Percentiles rank a stretch among this genome's conserved stretches.
phyloP scores from a whole-genome alignment of 1,140 invertebrate species.

The Berghia stephanieae region DNA sequence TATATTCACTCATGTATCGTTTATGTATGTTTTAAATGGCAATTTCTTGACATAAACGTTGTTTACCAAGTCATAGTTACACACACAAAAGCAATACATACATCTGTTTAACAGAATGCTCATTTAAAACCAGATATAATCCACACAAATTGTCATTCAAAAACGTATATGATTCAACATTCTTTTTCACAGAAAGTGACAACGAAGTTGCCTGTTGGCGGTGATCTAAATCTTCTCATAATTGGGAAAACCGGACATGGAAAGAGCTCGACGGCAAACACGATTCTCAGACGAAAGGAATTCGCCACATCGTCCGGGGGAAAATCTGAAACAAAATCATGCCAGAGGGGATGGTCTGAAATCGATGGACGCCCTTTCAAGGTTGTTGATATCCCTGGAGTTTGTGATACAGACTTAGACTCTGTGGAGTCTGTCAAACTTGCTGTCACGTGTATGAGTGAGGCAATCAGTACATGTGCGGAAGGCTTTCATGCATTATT shows the following conservation, averaged over 20 bases:
- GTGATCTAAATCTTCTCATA: too few species aligned
- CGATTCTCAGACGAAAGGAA: not conserved
- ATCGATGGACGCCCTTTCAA: not conserved
- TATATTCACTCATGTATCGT: too few species aligned
- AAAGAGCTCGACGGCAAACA: slow-evolving; percentile 16
- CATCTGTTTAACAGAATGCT: too few species aligned
- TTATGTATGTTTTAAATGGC: too few species aligned
- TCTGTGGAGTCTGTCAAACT: not conserved
- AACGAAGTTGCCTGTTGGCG: too few species aligned
- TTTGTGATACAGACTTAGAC: slow-evolving; percentile 12
- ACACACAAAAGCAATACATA: too few species aligned
- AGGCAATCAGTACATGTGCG: not conserved
- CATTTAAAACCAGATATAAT: too few species aligned
- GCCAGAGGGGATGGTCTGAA: not conserved
- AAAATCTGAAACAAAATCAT: not conserved
- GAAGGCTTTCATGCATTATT: not conserved
- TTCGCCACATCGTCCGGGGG: not conserved
- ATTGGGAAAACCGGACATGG: slow-evolving; percentile 21
- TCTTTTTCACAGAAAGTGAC: too few species aligned
- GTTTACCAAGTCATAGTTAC: too few species aligned
- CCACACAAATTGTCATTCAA: too few species aligned
- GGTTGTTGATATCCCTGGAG: slow-evolving; percentile 21
- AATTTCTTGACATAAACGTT: too few species aligned
- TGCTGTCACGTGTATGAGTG: not conserved
- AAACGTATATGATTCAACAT: too few species aligned